These are phyloP conservation scores for Gopherus flavomarginatus DNA, from an alignment of 2,113 vertebrate species.

Conservation along the genomic window DNA sequence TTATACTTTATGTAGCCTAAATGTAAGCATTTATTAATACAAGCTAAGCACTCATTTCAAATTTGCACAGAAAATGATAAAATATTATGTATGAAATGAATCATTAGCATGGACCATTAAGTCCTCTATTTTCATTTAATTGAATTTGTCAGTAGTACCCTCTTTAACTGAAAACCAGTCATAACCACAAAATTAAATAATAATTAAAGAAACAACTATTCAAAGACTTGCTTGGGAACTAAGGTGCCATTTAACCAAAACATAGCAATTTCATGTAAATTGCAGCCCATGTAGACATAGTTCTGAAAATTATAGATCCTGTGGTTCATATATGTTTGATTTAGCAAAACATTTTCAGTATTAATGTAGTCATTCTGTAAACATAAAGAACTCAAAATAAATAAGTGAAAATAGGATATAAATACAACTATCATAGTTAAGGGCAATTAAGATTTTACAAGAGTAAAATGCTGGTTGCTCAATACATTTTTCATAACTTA, in stretches of 20 bases:
- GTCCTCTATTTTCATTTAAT: constrained; percentile 94
- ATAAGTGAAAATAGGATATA: constrained; percentile 48
- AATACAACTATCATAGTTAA: constrained; percentile 36
- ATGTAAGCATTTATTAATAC: constrained; percentile 86
- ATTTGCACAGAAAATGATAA: constrained; percentile 90
- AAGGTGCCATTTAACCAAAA: constrained; percentile 88
- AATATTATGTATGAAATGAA: constrained; percentile 96
- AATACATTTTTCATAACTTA: constrained; percentile 37
- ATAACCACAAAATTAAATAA: constrained; percentile 93
- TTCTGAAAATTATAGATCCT: constrained; percentile 84
- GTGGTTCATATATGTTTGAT: constrained; percentile 80
- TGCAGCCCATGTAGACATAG: constrained; percentile 80
- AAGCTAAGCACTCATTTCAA: constrained; percentile 87
- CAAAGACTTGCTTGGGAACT: constrained; percentile 87
- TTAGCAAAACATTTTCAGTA: constrained; percentile 72
- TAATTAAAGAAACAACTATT: constrained; percentile 94
- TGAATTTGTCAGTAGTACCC: constrained; percentile 97
- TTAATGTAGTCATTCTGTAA: constrained; percentile 44
- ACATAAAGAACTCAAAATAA: constrained; percentile 49
- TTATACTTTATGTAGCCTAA: constrained; percentile 80
- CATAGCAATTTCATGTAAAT: constrained; percentile 91
- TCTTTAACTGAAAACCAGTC: constrained; percentile 93
- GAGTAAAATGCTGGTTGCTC: constrained; percentile 35
- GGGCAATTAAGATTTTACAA: constrained; percentile 28
- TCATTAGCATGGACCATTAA: constrained; percentile 97